Evolutionary conservation across 2,113 vertebrate genomes (phyloP).

Genomic region (Rhinichthys klamathensis): DNA sequence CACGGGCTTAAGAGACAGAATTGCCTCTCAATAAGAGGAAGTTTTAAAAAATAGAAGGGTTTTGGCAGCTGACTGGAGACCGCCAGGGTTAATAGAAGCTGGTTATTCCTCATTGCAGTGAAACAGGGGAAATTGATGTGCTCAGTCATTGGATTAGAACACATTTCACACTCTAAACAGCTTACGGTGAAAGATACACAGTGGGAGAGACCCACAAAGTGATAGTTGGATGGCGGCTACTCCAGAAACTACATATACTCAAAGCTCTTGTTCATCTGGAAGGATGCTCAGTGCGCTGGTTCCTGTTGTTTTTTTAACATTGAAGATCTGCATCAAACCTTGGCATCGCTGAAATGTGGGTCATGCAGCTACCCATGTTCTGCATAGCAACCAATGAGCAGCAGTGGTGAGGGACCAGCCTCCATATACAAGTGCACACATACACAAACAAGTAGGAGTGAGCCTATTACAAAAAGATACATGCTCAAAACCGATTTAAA

Average conservation of each 20-base stretch:
- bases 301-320: conserved; percentile 64
- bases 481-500: not conserved
- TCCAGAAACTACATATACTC: not conserved
- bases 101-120: conserved; percentile 39
- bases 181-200: conserved; percentile 16
- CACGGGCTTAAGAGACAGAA: conserved; percentile 15
- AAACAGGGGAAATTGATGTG: conserved; percentile 45
- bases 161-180: conserved; percentile 54
- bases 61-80: conserved; percentile 32
- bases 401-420: conserved; percentile 36
- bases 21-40: conserved; percentile 16
- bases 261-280: not conserved
- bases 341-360: conserved; percentile 71
- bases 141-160: conserved; percentile 47
- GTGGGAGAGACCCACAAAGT: conserved; percentile 8
- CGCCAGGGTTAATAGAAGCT: conserved; percentile 50
- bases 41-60: conserved; percentile 10
- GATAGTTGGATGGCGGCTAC: not conserved
- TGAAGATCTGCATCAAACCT: conserved; percentile 59
- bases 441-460: conserved; percentile 33
- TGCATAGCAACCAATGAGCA: conserved; percentile 58
- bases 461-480: not conserved
- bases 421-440: not conserved
- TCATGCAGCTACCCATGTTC: conserved; percentile 64
- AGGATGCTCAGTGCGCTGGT: conserved; percentile 40